Conservation (phyloP, 2,113 vertebrate genomes). For the Poeciliopsis retropinna region DNA sequence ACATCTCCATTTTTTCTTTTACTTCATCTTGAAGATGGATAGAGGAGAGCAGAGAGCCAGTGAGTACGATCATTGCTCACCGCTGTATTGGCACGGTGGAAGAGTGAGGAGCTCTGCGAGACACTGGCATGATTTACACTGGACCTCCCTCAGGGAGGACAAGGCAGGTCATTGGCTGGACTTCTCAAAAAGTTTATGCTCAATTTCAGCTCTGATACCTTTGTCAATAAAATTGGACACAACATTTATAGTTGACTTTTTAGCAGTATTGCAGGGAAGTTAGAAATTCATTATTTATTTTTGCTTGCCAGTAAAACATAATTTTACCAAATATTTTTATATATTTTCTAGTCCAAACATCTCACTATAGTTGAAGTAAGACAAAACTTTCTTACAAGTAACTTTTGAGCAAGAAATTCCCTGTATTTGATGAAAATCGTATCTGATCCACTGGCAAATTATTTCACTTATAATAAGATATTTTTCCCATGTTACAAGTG, state of each 20-base stretch:
- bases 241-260: too few species aligned
- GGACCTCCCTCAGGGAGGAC: constrained; percentile 20
- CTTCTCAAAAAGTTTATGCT: constrained; percentile 33
- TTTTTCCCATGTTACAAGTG: too few species aligned
- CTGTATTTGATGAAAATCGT: too few species aligned
- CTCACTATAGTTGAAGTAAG: too few species aligned
- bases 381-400: too few species aligned
- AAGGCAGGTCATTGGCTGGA: constrained; percentile 16
- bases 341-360: too few species aligned
- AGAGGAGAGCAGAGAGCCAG: constrained; percentile 53
- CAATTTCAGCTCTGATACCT: constrained; percentile 2
- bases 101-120: constrained; percentile 41
- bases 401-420: too few species aligned
- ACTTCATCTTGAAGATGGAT: constrained; percentile 58
- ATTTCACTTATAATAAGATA: too few species aligned
- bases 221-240: too few species aligned
- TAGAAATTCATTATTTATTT: not conserved
- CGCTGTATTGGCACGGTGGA: constrained; percentile 39
- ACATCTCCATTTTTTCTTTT: constrained; percentile 37
- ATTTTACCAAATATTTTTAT: too few species aligned
- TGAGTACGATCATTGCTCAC: constrained; percentile 59
- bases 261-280: not conserved
- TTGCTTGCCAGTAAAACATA: not conserved
- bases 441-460: too few species aligned
- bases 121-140: constrained; percentile 34